A percentile compares a stretch with the other conserved stretches of the same genome.
Evolutionary conservation across 2,888 invertebrate species (phyloP).

Genomic region (Phymatocera aterrima): DNA sequence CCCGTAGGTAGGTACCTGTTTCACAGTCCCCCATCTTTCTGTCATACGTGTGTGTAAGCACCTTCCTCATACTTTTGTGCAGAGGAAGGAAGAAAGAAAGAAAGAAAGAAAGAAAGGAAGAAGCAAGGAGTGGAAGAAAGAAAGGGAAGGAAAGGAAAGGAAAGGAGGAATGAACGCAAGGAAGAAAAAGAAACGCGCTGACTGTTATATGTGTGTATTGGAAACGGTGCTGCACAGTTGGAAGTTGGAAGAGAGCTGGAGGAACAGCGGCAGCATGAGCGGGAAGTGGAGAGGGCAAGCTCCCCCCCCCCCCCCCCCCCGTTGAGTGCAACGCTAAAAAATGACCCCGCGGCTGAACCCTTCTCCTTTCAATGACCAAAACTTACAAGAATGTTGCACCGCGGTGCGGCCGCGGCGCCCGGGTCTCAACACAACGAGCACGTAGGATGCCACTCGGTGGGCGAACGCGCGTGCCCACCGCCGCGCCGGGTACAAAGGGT

Average conservation of each 20-base stretch:
- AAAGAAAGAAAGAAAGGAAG: neutral
- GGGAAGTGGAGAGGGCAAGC: conserved; percentile 42
- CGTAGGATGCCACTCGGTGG: conserved; percentile 44
- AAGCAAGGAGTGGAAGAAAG: neutral
- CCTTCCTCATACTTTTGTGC: neutral
- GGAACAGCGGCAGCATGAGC: neutral
- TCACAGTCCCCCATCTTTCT: too few relatives aligned
- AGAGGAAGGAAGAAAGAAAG: neutral
- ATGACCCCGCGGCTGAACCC: conserved; percentile 55
- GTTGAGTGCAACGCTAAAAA: conserved; percentile 63
- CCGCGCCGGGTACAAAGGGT: conserved; percentile 56
- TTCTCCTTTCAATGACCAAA: conserved; percentile 55
- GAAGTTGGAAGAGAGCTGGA: neutral
- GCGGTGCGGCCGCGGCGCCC: conserved; percentile 46
- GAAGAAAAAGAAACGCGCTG: conserved; percentile 10
- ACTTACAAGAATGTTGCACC: conserved; percentile 54
- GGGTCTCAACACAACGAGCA: conserved; percentile 40
- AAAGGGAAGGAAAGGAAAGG: conserved; percentile 23
- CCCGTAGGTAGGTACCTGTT: neutral
- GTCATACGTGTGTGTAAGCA: neutral
- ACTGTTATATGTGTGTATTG: conserved; percentile 40
- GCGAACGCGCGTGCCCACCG: conserved; percentile 34
- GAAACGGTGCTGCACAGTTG: conserved; percentile 13
- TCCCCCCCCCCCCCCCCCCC: too few relatives aligned
- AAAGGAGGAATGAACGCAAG: conserved; percentile 43